Conservation (phyloP, 2,113 vertebrate species). For the Mustela lutreola region DNA sequence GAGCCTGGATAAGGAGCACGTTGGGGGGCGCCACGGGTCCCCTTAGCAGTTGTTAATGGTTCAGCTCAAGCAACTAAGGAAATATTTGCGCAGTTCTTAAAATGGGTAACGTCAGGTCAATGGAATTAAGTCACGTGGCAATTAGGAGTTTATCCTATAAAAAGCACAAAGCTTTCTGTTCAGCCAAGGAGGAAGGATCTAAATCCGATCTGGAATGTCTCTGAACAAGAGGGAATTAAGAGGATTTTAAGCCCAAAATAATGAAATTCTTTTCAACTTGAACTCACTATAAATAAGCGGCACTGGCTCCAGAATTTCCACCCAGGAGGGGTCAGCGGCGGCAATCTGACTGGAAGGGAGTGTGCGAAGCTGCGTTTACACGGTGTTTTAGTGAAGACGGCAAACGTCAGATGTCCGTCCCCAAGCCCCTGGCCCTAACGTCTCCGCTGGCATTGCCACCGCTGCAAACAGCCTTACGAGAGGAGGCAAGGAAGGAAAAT, state of each 20-base stretch:
- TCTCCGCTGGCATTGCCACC: background rate
- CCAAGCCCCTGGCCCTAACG: background rate
- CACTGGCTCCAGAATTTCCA: background rate
- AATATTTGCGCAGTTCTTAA: conserved; percentile 59
- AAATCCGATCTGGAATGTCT: conserved; percentile 76
- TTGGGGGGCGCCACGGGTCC: rapidly evolving
- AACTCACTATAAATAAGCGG: conserved; percentile 29
- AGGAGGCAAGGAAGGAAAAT: background rate
- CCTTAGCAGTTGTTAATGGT: background rate
- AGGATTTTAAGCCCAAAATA: conserved; percentile 67
- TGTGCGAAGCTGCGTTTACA: background rate
- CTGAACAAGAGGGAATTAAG: conserved; percentile 55
- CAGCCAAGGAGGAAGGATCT: conserved; percentile 38
- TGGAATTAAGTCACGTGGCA: conserved; percentile 62
- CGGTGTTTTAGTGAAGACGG: background rate
- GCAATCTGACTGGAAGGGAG: background rate
- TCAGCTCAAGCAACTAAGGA: conserved; percentile 7
- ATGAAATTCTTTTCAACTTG: conserved; percentile 70
- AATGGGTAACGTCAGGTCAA: conserved; percentile 58
- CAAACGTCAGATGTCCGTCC: background rate
- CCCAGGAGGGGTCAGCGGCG: background rate
- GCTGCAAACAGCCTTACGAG: background rate
- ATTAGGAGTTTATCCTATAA: conserved; percentile 58
- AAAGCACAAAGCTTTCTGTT: conserved; percentile 69
- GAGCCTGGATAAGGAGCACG: background rate